A percentile compares a stretch with the other conserved stretches of the same genome.
These are phyloP conservation scores for Anthoscopus minutus DNA, from an alignment of 2,113 vertebrate genomes.

Conservation along the genomic window DNA sequence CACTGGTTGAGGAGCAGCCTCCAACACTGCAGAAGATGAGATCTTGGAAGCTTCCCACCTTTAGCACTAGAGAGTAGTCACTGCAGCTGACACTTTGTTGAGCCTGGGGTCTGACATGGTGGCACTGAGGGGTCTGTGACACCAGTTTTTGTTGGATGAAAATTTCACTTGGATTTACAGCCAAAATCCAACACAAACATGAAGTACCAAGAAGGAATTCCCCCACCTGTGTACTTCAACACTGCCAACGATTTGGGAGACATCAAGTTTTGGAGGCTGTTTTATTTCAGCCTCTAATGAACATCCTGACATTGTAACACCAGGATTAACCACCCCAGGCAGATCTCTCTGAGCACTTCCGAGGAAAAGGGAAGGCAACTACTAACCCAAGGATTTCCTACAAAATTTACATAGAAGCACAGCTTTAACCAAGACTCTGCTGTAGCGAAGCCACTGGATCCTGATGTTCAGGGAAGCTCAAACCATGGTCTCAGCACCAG, in stretches of 20 bases:
- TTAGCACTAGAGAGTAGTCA: neutral
- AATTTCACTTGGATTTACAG: neutral
- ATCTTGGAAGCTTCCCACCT: neutral
- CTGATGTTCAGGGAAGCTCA: neutral
- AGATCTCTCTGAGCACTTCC: neutral
- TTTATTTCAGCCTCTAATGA: neutral
- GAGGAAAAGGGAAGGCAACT: neutral
- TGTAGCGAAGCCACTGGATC: neutral
- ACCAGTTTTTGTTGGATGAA: neutral
- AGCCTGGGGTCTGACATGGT: neutral
- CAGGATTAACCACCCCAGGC: rapidly evolving
- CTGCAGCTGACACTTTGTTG: neutral
- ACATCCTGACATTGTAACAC: rapidly evolving
- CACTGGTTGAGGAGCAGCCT: conserved; percentile 31
- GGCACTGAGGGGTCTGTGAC: neutral
- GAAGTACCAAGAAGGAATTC: neutral
- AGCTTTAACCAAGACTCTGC: neutral
- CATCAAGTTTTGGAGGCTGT: neutral
- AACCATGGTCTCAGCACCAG: neutral
- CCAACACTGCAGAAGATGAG: conserved; percentile 30
- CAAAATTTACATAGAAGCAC: neutral
- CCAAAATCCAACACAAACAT: neutral
- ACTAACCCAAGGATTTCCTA: rapidly evolving
- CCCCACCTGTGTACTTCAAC: neutral
- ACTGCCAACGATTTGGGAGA: neutral